Conservation (phyloP, 2,113 vertebrate genomes). For the Todiramphus chloris region DNA sequence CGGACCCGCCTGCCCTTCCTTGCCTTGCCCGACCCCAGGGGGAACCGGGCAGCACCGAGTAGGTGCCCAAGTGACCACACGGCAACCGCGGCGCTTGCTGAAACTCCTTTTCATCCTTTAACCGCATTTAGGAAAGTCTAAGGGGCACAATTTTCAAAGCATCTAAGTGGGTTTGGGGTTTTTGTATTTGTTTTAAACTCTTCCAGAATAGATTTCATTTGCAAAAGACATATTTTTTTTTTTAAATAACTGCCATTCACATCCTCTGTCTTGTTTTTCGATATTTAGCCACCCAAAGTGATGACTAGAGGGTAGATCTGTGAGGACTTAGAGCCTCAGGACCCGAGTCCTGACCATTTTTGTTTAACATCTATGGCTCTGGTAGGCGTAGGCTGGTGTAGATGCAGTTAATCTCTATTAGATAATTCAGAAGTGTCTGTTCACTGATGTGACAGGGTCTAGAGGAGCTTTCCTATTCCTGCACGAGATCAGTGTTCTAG, state of each 20-base stretch:
- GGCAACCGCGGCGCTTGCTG: rapidly evolving
- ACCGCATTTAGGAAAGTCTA: neutral
- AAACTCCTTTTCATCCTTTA: neutral
- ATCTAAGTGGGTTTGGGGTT: neutral
- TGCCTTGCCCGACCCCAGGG: neutral
- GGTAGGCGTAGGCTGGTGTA: neutral
- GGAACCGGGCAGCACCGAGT: rapidly evolving
- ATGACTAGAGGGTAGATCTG: neutral
- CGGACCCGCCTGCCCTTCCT: rapidly evolving
- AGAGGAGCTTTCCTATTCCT: neutral
- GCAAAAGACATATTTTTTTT: neutral
- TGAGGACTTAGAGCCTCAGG: neutral
- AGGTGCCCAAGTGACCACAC: neutral
- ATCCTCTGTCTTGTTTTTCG: neutral
- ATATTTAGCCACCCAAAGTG: neutral
- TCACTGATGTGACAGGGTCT: neutral
- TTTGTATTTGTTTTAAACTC: neutral
- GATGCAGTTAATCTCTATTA: neutral
- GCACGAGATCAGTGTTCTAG: neutral
- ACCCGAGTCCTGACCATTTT: neutral
- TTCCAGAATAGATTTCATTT: neutral
- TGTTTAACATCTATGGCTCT: neutral
- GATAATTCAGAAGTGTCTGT: neutral
- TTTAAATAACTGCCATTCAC: neutral
- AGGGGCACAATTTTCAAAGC: neutral